Base-by-base conservation (phyloP, 1,140 invertebrate genomes). In the Stratiolaelaps scimitus region DNA sequence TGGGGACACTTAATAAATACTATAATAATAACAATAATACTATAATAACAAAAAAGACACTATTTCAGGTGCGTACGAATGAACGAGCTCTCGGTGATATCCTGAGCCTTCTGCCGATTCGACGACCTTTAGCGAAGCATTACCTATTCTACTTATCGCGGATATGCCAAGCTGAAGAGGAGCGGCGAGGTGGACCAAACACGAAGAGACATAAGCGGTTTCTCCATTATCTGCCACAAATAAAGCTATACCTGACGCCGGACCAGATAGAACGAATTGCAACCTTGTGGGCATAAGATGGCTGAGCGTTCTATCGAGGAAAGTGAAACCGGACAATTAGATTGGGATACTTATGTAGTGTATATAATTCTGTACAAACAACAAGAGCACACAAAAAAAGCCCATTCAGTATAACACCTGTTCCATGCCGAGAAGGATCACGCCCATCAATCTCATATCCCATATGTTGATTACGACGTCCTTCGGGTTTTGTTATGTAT, bases 91-190 rank as follows among this genome's bases (percentile, higher is more conserved):
- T 60, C 4, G 53, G 26, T 26, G 53, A 60, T 23, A 34, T 60
- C 23, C 53, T 60, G 6, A 26, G 34, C 26, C 53, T 19, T 17
- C 34, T 60, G 15, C 23, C 53, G 4, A 60, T 60, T 34, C 15
- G 53, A 5, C 53, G 34, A 17, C 17, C 26, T 2, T 15, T 26
- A 15, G 53, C 17, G 17, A 17, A 29, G 15, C 15, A n/a, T 23
- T 60, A 60, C 20, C 53, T 60, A 15, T 26, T 17, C 10, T 60
- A 23, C 20, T 34, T 60, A 17, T 29, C 26, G 26, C 26, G 26
- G 1, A 60, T 60, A 15, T 60, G 53, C 23, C 34, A 34, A 26
- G 53, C 53, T 26, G 53, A 60, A 26, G 26, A 60, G 6, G 53
- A 60, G 20, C 26, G 34, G 15, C 53, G 53, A 26, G 23, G 34